Evolutionary conservation across 2,888 invertebrate genomes (phyloP), one percentile per base, ranked within the genome.

Genomic region (Scaptomyza polygonia): DNA sequence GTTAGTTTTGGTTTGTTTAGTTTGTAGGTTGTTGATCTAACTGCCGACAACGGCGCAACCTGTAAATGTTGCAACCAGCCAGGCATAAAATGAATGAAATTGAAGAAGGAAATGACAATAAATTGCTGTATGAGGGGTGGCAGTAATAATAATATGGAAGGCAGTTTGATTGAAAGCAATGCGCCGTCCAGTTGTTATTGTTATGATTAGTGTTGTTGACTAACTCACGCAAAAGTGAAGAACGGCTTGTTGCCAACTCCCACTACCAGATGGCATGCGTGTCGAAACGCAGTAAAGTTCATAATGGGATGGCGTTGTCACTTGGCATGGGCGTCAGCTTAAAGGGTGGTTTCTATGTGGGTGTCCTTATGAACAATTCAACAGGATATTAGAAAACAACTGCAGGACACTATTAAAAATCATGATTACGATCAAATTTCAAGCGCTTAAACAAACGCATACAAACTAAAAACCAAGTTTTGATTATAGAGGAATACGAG

Each of bases 361-460:
- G 18, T 30, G 59, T 42, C 29, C 44, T 47, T 48, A 34, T 52
- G 58, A 30, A 55, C 74, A 81, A 74, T 81, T 77, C 69, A 75
- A 68, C 79, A 79, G 83, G 77, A 85, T 79, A 85, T 82, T 77
- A 52, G 58, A 72, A 67, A 43, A 48, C 14, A 76, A 67, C 56
- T 51, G 62, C 70, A 73, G 65, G 64, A 66, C 77, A 70, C 36
- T 54, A 77, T 69, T 73, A 65, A 77, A 67, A 65, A 61, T 14
- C 61, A 45, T 69, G 70, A 77, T 67, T 49, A 62, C 43, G 42
- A 77, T 73, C 74, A 51, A 65, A 32, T 66, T 70, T 56, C 42
- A 69, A 68, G 51, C 75, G 58, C 29, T 70, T 62, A 27, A 53
- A 42, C 43, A n/a, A 25, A 25, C 25, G 25, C 25, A 25, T n/a